Base-by-base conservation (phyloP, 2,797 vertebrate genomes). In the Pipistrellus kuhlii region DNA sequence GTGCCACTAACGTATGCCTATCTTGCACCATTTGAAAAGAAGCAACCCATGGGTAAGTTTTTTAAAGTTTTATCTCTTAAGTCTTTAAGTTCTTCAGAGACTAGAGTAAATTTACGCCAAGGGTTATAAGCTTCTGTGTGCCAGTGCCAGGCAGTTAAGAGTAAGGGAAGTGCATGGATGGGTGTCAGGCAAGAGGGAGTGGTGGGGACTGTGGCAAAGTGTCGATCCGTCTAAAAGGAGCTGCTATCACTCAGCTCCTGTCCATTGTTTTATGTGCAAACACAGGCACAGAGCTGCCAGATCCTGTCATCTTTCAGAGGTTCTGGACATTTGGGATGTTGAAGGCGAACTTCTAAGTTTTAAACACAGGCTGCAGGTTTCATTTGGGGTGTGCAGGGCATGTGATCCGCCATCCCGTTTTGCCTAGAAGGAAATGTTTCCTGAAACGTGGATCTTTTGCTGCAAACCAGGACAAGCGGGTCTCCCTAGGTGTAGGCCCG, bases 321-420 rank as follows among this genome's bases (percentile, higher is more conserved):
- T 75, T 92, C 69, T 75, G 32, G 68, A 51, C 78, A 82, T 88
- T 55, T 85, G 48, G 64, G 92, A 83, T 68, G 66, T 83, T 82
- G 51, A 85, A 30, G 69, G 30, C 25, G 35, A 93, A 46, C 68
- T 85, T 87, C 57, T 92, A 78, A 88, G 76, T 68, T 57, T 62
- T 76, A 57, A 78, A 85, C 35, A 44, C 35, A 46, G 27, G 32
- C 55, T 86, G 14, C 80, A 59, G 91, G 51, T 78, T 80, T n/a
- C 11, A 77, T n/a, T 78, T 73, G 17, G 41, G 71, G 32, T 4
- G 2, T 48, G 3, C 14, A 23, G 55, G 46, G 35, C 14, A n/a
- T 64, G 11, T 35, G 38, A 35, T 35, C 18, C 68, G 15, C 48
- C 18, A 3, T 48, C 38, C 51, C 15, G 17, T 11, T 41, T 48